These are phyloP conservation scores for Trematomus bernacchii DNA, from an alignment of 2,797 vertebrate genomes.

Conservation along the genomic window DNA sequence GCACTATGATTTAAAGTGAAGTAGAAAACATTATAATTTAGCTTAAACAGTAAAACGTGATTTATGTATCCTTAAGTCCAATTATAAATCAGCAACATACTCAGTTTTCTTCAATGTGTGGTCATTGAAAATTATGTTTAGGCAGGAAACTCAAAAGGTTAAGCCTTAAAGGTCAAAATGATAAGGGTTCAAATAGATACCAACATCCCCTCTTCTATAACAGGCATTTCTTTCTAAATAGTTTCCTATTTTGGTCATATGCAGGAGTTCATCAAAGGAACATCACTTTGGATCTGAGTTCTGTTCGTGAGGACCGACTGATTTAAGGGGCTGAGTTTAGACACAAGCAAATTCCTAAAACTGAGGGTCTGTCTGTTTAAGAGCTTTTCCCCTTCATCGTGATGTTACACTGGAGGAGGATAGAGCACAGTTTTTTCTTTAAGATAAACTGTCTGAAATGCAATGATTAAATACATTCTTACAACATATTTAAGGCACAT, in stretches of 20 bases:
- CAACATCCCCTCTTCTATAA: conserved; percentile 16
- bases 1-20: not conserved
- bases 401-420: conserved; percentile 27
- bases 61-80: not conserved
- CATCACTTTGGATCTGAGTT: conserved; percentile 51
- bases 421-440: not conserved
- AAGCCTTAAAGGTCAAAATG: conserved; percentile 28
- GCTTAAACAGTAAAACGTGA: not conserved
- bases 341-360: conserved; percentile 59
- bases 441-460: conserved; percentile 3
- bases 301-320: conserved; percentile 59
- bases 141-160: conserved; percentile 21
- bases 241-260: conserved; percentile 75
- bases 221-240: conserved; percentile 47
- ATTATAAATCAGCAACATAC: not conserved
- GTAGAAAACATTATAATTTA: not conserved
- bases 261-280: conserved; percentile 46
- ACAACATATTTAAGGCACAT: not conserved
- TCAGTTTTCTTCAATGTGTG: not conserved
- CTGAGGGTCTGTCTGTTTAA: conserved; percentile 40
- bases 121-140: not conserved
- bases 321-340: conserved; percentile 58
- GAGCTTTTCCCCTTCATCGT: conserved; percentile 26
- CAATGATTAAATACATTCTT: not conserved
- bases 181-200: conserved; percentile 33